Evolutionary conservation across 2,113 vertebrate genomes (phyloP), one percentile per base, ranked within the genome.

Genomic region (Anarhynchus alexandrinus): DNA sequence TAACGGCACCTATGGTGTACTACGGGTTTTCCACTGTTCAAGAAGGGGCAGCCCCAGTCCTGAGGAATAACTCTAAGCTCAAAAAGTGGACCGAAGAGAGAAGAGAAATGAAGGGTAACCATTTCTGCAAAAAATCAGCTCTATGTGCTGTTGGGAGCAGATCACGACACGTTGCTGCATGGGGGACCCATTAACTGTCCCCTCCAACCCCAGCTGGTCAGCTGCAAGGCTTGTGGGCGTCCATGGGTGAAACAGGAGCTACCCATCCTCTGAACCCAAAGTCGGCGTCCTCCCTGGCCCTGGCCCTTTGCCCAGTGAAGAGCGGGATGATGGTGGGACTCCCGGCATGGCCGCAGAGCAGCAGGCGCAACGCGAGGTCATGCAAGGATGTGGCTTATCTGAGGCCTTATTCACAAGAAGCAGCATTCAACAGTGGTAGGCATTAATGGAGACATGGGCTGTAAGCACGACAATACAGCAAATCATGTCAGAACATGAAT

Each of bases 241-340:
- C 27, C 4, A 6, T 36, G 52, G 29, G 11, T 74, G 52, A 67
- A 89, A 64, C 36, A 40, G 45, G 51, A 89, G 38, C n/a, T 59
- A 22, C 32, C 9, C 32, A 47, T n/a, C n/a, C 82, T 45, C 62
- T 71, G 32, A 49, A 18, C 15, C 42, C 23, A 21, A n/a, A 64
- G 30, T 6, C 8, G 11, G 29, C 25, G 34, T 43, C 38, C 29
- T 71, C 43, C 30, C 32, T 38, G 64, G 14, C 40, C 6, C 1
- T 21, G 10, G 32, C 23, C 15, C 47, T 52, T 67, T 10, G 15
- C 11, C 42, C 32, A 72, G 32, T 12, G 30, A 34, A n/a, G 34
- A 11, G 18, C 0, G 0, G 57, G 10, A 12, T 61, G 54, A 27
- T 34, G 0, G 1, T 65, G 36, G 29, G 32, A n/a, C 1, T 1